Conservation (phyloP, 92 coral and sea anemone species). For the Epizoanthus stellaris region DNA sequence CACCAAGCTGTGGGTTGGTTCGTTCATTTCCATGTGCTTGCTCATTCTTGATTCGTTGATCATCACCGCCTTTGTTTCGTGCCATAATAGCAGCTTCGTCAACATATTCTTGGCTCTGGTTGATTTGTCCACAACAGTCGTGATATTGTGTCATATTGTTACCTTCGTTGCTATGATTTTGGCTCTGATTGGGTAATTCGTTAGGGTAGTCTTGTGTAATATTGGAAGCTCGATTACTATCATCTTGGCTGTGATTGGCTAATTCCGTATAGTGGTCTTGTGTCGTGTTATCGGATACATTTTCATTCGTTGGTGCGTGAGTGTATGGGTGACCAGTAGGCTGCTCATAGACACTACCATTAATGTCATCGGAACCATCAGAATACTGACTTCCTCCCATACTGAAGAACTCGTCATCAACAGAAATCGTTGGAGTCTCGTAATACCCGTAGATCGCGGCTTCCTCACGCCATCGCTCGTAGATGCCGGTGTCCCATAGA, state of each 20-base stretch:
- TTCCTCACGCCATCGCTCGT: neutral
- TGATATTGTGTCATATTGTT: neutral
- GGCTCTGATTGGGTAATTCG: neutral
- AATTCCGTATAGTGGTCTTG: neutral
- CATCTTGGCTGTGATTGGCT: neutral
- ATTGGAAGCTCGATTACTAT: neutral
- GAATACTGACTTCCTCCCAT: neutral
- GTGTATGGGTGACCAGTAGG: neutral
- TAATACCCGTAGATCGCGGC: neutral
- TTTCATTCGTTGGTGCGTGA: too few species aligned
- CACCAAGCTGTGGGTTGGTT: neutral
- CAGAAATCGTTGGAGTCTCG: neutral
- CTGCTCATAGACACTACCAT: neutral
- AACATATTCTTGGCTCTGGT: neutral
- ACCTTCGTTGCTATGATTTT: neutral
- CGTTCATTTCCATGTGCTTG: neutral
- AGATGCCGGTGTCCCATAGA: too few species aligned
- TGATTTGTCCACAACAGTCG: too few species aligned
- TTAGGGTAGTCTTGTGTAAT: neutral
- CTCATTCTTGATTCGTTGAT: neutral
- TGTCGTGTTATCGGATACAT: too few species aligned
- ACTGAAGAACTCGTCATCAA: constrained; percentile 1
- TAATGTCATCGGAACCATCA: neutral
- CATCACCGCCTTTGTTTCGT: neutral
- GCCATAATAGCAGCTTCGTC: neutral